Evolutionary conservation across 2,797 vertebrate genomes (phyloP).

Genomic region (Acomys russatus): DNA sequence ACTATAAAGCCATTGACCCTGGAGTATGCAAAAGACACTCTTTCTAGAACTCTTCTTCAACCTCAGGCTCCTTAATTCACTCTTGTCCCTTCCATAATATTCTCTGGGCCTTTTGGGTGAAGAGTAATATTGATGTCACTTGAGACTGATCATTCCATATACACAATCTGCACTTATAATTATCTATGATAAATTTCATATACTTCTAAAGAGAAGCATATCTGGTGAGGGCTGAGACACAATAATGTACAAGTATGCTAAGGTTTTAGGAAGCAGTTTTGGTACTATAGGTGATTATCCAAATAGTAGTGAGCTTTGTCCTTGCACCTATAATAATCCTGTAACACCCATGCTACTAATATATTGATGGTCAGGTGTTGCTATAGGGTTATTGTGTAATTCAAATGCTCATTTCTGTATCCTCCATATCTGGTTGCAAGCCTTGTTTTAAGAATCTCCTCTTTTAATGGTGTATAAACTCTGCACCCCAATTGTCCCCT

Average conservation of each 20-base stretch:
- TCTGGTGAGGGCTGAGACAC: neutral
- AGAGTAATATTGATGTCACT: neutral
- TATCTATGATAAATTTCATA: neutral
- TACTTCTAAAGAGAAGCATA: neutral
- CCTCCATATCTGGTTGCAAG: no score
- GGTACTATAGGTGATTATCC: neutral
- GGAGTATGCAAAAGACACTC: neutral
- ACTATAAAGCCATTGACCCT: neutral
- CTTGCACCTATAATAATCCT: neutral
- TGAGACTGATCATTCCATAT: neutral
- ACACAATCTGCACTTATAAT: neutral
- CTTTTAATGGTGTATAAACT: no score
- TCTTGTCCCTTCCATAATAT: neutral
- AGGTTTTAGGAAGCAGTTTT: neutral
- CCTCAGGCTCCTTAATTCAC: neutral
- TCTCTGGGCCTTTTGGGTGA: neutral
- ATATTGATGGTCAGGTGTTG: no score
- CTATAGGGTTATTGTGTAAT: no score
- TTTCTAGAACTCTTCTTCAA: neutral
- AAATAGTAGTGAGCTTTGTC: neutral
- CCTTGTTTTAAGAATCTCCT: no score
- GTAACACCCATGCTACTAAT: neutral
- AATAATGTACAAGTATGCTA: neutral
- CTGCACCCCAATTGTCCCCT: no score
- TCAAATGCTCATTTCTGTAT: no score